Evolutionary conservation across 2,113 vertebrate genomes (phyloP).

Genomic region (Serinus canaria): DNA sequence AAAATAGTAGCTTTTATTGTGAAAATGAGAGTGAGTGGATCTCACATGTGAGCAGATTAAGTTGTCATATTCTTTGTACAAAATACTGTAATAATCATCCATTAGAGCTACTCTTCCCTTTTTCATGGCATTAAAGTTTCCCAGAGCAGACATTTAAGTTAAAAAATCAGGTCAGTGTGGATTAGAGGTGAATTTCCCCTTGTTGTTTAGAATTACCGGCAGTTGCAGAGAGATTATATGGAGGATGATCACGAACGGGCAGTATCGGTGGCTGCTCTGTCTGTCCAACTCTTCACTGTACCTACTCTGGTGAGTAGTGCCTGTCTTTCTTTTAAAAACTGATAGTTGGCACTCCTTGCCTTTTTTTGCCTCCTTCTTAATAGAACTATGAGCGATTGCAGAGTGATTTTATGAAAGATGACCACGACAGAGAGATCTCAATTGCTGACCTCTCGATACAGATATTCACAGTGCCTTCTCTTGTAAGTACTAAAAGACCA

Average conservation of each 20-base stretch:
- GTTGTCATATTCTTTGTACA: background rate
- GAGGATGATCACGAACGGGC: conserved; percentile 98
- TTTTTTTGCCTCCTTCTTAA: conserved; percentile 85
- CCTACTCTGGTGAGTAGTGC: conserved; percentile 96
- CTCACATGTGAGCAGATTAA: background rate
- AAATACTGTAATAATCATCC: background rate
- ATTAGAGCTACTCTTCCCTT: background rate
- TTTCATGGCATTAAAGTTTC: conserved; percentile 39
- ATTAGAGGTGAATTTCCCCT: conserved; percentile 91
- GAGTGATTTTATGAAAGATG: conserved; percentile 95
- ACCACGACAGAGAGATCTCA: conserved; percentile 97
- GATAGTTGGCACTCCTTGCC: conserved; percentile 81
- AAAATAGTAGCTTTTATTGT: background rate
- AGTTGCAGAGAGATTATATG: conserved; percentile 99
- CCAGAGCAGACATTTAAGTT: conserved; percentile 64
- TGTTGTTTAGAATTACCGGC: conserved; percentile 97
- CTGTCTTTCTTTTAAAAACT: conserved; percentile 76
- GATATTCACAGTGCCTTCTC: conserved; percentile 97
- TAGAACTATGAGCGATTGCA: conserved; percentile 97
- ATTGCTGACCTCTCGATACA: conserved; percentile 97
- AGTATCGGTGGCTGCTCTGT: conserved; percentile 97
- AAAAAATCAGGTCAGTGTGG: conserved; percentile 73
- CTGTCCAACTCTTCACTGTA: conserved; percentile 98
- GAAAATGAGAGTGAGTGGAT: background rate
- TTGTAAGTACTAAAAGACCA: conserved; percentile 87